Conservation (phyloP, 2,888 invertebrate species). For the Morinoia aosen region DNA sequence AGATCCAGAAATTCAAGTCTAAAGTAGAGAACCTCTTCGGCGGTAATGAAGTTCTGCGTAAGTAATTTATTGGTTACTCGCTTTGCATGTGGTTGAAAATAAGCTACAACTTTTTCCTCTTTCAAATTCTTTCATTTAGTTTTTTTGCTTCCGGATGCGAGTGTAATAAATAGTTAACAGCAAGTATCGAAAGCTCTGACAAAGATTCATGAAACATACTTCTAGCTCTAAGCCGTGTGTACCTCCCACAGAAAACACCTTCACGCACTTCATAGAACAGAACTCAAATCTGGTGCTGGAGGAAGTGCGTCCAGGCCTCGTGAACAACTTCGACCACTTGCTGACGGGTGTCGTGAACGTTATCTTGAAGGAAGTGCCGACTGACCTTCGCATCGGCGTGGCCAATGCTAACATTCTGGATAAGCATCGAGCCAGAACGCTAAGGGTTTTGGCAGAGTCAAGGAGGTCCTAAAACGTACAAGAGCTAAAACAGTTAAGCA, state of each 20-base stretch:
- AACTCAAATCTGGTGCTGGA: slow-evolving; percentile 59
- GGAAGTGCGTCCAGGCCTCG: slow-evolving; percentile 58
- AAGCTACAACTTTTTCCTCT: neutral
- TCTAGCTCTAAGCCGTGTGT: too few species aligned
- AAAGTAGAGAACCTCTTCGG: slow-evolving; percentile 40
- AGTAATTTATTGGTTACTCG: neutral
- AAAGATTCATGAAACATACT: too few species aligned
- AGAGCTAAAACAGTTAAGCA: too few species aligned
- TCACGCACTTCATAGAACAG: slow-evolving; percentile 60
- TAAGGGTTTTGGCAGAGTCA: neutral
- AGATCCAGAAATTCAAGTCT: slow-evolving; percentile 12
- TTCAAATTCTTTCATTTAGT: neutral
- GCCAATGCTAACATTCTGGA: neutral
- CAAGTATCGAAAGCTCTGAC: too few species aligned
- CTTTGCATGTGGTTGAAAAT: neutral
- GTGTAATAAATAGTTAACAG: too few species aligned
- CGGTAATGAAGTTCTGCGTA: neutral
- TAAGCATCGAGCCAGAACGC: neutral
- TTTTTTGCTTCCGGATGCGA: too few species aligned
- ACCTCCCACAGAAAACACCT: too few species aligned
- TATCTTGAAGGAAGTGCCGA: neutral
- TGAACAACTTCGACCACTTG: slow-evolving; percentile 14
- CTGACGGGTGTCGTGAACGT: neutral
- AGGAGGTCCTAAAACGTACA: too few species aligned
- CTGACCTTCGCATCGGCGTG: neutral